These are phyloP conservation scores for Diplazon laetatorius DNA, from an alignment of 2,888 invertebrate genomes.

Conservation along the genomic window DNA sequence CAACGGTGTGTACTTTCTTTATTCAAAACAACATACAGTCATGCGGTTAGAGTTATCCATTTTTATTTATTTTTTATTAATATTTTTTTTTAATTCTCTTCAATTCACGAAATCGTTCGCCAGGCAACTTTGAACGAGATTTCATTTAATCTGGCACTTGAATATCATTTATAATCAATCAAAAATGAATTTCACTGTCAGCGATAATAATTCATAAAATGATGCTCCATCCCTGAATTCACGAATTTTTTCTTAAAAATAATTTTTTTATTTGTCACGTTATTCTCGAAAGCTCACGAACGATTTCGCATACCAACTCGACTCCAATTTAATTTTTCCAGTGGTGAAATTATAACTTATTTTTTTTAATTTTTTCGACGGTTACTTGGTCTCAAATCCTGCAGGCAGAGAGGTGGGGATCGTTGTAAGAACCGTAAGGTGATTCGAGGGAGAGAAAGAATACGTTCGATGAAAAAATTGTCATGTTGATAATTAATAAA, in stretches of 20 bases:
- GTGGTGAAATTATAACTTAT: background rate
- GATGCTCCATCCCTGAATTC: no score
- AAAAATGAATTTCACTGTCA: conserved; percentile 11
- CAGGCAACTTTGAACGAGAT: conserved; percentile 57
- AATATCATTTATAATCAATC: conserved; percentile 24
- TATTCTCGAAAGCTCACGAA: conserved; percentile 58
- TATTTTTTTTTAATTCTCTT: conserved; percentile 32
- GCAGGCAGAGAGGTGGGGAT: background rate
- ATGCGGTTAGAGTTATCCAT: conserved; percentile 67
- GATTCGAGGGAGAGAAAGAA: no score
- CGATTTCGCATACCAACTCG: conserved; percentile 49
- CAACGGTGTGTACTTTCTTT: conserved; percentile 72
- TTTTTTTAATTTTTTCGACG: background rate
- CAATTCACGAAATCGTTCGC: conserved; percentile 53
- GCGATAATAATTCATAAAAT: conserved; percentile 33
- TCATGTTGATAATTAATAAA: background rate
- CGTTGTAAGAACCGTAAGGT: no score
- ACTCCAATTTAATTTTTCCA: conserved; percentile 19
- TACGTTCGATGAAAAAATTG: background rate
- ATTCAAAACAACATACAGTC: conserved; percentile 78
- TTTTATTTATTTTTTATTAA: no score
- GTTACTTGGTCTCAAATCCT: background rate
- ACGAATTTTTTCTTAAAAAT: conserved; percentile 24
- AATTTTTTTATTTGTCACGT: conserved; percentile 13
- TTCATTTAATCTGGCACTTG: conserved; percentile 24